Evolutionary conservation across 2,113 vertebrate species (phyloP), one percentile per base, ranked within the genome.

Genomic region (Daboia siamensis): DNA sequence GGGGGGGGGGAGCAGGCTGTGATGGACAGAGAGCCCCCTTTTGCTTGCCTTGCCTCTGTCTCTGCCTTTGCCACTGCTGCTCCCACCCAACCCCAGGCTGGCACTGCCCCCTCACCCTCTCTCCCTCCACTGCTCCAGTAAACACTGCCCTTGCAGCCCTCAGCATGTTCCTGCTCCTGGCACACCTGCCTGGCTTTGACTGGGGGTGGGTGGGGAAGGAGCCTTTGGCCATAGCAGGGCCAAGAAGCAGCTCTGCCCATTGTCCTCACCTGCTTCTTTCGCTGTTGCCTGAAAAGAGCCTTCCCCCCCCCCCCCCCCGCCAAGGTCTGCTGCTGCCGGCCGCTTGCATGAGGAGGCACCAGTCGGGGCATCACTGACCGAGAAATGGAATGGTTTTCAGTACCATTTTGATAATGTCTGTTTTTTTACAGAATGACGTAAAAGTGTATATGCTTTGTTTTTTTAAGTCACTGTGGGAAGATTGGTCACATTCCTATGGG

Each of bases 381-480:
- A 92, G 95, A 92, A 90, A 94, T 84, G n/a, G 54, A 91, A 91
- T 91, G 90, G 93, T 80, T 95, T 95, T 96, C 95, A 93, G 29
- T 96, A 93, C 94, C 95, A 80, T 96, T 96, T 96, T 95, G 94
- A 93, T 93, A 96, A 95, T 92, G 96, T 96, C 95, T 96, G n/a
- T 69, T 97, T 97, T 97, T 97, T 97, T 96, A 97, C 96, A 94
- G 96, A 96, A 95, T 90, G 95, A 96, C 93, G 95, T 86, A 51
- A 95, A 95, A 94, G 93, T 54, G 9, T 55, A 51, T 33, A 59
- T 86, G 39, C 11, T 48, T 91, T 55, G 64, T 97, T 97, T 97
- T 97, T 97, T 96, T 95, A 96, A 91, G 94, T 95, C 92, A 90
- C 94, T 94, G 87, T 93, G 95, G 94, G 95, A 93, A 95, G 94